Evolutionary conservation across 2,888 invertebrate genomes (phyloP), one percentile per base, ranked within the genome.

Genomic region (Sinelater perroti): DNA sequence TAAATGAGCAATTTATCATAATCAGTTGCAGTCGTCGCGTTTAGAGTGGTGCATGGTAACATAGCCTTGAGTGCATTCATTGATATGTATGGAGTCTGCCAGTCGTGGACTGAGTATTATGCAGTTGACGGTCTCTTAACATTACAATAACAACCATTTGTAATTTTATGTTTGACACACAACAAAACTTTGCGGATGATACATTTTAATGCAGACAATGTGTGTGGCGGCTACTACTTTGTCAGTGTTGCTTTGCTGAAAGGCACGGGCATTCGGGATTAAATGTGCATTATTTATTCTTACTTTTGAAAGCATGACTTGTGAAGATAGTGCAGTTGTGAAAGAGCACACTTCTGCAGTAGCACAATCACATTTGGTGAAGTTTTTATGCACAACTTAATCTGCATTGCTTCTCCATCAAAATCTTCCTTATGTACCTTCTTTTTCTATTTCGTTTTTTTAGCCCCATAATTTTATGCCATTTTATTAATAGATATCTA

Each of bases 151-250:
- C 67, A 68, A 66, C 66, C 64, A 67, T 64, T 60, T 63, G 57
- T 60, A 59, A 61, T 58, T 56, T 61, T 54, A 55, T 52, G 56
- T 58, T 64, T 60, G 56, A 60, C 61, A 57, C 60, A 59, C 62
- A 14, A 56, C 59, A 61, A 61, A 53, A 62, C 55, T 63, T 55
- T 63, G 63, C 67, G 66, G 68, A 68, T 67, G 70, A 62, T 49
- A 47, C 49, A 68, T 65, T 67, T 64, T 76, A 77, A 82, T 82
- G 83, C 83, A 84, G 83, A 83, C 84, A 84, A 84, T 84, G 83
- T 84, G 84, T 83, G 81, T 83, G 83, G 83, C 82, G 83, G 83
- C 83, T 81, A 70, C 69, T 70, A 44, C 70, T 28, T 72, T 68
- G 71, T 72, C 70, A 72, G 47, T 56, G 45, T 45, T 47, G 30